Base-by-base conservation (phyloP, 2,888 invertebrate genomes). In the Podabrus alpinus region DNA sequence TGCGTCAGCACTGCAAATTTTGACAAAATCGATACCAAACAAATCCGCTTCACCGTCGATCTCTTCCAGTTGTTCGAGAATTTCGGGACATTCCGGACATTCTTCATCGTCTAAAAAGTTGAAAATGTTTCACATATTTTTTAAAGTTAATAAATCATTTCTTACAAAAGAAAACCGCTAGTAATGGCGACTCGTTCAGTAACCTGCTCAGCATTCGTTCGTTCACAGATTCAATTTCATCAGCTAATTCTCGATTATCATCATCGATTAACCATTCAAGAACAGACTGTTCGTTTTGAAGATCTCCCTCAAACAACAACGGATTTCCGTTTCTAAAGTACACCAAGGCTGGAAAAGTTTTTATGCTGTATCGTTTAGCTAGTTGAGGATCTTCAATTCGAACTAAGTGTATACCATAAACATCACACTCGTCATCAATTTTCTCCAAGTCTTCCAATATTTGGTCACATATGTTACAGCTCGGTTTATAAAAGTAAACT, bases 11-110 rank as follows among this genome's bases (percentile, higher is more conserved):
- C 95, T 95, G 62, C 94, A 92, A 71, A 97, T 95, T 87, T 97
- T 97, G 0, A 97, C 97, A 87, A 97, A 97, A 86, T 97, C 97
- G 80, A 97, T 97, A n/a, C 96, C 96, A 85, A 92, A 96, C 82
- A 94, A 91, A 87, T 97, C 97, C 0, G 97, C 96, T 88, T 98
- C 97, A 29, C 97, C 97, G 83, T 98, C 98, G 80, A 98, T 97
- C 86, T 96, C 94, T 87, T 98, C 98, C 60, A 98, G 88, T 77
- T 96, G 93, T 86, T 95, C 94, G 66, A 98, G 89, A 71, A 97
- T 97, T 85, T 96, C 96, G 80, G 94, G 93, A 84, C 98, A 98
- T 86, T 96, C 95, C 13, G 94, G 93, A 86, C 97, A 97, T 83
- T 97, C 95, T 82, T 95, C 94, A 83, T 96, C 96, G 84, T 96